A percentile compares a stretch with the other conserved stretches of the same genome.
These are phyloP conservation scores for Oryzias sinensis DNA, from an alignment of 2,797 vertebrate species.

Conservation along the genomic window DNA sequence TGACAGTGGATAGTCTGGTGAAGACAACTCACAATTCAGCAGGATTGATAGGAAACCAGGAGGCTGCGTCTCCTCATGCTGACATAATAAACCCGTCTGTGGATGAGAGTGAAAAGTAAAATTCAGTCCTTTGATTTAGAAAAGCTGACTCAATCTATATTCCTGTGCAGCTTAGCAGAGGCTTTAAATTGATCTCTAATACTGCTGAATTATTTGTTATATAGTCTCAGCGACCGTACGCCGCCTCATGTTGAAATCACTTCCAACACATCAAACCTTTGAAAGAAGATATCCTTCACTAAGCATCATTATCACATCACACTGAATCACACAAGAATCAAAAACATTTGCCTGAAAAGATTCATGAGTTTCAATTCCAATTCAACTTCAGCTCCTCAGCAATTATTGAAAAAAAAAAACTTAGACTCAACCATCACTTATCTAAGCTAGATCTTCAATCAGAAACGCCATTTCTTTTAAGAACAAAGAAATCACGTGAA, in stretches of 20 bases:
- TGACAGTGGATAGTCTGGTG: conserved; percentile 20
- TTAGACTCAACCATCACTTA: no score
- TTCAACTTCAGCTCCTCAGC: no score
- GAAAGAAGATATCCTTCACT: not conserved
- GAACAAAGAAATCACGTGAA: no score
- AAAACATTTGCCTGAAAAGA: no score
- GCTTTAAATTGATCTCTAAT: conserved; percentile 54
- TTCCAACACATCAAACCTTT: conserved; percentile 7
- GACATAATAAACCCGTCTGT: conserved; percentile 38
- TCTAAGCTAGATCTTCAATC: no score
- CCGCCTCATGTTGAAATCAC: conserved; percentile 29
- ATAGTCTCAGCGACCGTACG: conserved; percentile 32
- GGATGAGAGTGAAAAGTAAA: conserved; percentile 32
- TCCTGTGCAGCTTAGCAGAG: conserved; percentile 47
- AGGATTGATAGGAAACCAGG: conserved; percentile 15
- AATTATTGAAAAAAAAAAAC: no score
- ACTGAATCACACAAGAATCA: no score
- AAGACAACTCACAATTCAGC: conserved; percentile 27
- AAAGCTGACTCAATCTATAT: conserved; percentile 61
- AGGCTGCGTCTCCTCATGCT: conserved; percentile 29
- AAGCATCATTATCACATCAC: no score
- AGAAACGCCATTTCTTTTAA: no score
- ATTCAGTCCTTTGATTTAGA: conserved; percentile 40
- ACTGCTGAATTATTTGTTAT: conserved; percentile 56
- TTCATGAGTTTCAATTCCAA: no score